Percentiles rank a stretch among this genome's conserved stretches.
Evolutionary conservation across 2,888 invertebrate genomes (phyloP).

Genomic region (Drosophila robusta): DNA sequence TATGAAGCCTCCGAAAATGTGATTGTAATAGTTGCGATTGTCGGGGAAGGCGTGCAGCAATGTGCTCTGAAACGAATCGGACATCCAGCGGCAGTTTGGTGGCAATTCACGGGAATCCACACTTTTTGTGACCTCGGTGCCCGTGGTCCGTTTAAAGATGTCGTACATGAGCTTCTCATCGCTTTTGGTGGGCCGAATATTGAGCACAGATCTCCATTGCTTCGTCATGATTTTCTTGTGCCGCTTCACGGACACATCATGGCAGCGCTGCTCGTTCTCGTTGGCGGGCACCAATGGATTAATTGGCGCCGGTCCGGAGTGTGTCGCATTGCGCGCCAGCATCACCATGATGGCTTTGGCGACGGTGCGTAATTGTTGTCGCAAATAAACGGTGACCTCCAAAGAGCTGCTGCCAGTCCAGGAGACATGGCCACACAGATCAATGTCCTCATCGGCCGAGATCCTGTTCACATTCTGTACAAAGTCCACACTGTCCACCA

Average conservation of each 20-base stretch:
- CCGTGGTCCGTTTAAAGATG: constrained; percentile 87
- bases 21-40: constrained; percentile 90
- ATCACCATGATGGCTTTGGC: constrained; percentile 89
- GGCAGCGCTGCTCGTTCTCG: constrained; percentile 87
- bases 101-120: constrained; percentile 86
- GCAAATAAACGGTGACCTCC: constrained; percentile 89
- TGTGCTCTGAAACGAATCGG: constrained; percentile 86
- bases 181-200: constrained; percentile 87
- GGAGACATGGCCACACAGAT: constrained; percentile 90
- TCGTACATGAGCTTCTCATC: constrained; percentile 89
- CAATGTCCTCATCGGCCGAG: constrained; percentile 87
- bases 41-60: constrained; percentile 87
- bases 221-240: constrained; percentile 85
- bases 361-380: constrained; percentile 86
- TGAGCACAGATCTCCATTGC: constrained; percentile 86
- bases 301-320: constrained; percentile 86
- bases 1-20: constrained; percentile 91
- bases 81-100: constrained; percentile 88
- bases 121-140: constrained; percentile 84
- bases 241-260: constrained; percentile 86
- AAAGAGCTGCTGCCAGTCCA: constrained; percentile 90
- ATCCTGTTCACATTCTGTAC: constrained; percentile 58
- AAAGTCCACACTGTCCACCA: constrained; percentile 89
- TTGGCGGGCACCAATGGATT: constrained; percentile 87
- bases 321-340: constrained; percentile 89